A percentile compares a stretch with the other conserved stretches of the same genome.
These are phyloP conservation scores for Euglossa dilemma DNA, from an alignment of 1,140 invertebrate genomes.

Conservation along the genomic window DNA sequence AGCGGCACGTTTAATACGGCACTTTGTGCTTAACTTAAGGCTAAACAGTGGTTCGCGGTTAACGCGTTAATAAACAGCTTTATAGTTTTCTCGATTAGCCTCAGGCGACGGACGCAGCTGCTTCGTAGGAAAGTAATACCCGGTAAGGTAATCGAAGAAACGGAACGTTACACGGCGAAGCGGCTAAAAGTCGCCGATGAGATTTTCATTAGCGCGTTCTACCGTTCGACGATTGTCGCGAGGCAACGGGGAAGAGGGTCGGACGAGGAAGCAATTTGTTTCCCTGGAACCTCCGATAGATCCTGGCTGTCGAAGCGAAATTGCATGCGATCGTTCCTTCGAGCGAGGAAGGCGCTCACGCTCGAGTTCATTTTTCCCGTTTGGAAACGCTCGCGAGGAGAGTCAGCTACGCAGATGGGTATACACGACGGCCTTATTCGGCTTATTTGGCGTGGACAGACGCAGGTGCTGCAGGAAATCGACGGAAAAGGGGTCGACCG, in stretches of 20 bases:
- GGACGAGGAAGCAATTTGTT: not conserved
- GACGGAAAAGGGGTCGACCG: constrained; percentile 50
- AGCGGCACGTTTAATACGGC: too few relatives aligned
- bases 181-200: not conserved
- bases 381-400: constrained; percentile 5
- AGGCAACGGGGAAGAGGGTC: not conserved
- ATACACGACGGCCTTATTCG: constrained; percentile 41
- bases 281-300: too few relatives aligned
- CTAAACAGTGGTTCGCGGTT: too few relatives aligned
- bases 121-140: not conserved
- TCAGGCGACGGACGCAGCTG: not conserved
- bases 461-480: constrained; percentile 50
- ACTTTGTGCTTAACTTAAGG: too few relatives aligned
- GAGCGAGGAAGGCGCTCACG: not conserved
- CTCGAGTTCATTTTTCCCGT: not conserved
- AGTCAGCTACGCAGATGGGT: constrained; percentile 24
- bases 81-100: not conserved
- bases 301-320: not conserved
- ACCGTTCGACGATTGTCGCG: not conserved
- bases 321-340: not conserved
- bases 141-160: not conserved
- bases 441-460: constrained; percentile 50
- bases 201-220: not conserved
- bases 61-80: not conserved
- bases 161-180: not conserved